Conservation (phyloP, 2,113 vertebrate species). For the Oryzias woworae region DNA sequence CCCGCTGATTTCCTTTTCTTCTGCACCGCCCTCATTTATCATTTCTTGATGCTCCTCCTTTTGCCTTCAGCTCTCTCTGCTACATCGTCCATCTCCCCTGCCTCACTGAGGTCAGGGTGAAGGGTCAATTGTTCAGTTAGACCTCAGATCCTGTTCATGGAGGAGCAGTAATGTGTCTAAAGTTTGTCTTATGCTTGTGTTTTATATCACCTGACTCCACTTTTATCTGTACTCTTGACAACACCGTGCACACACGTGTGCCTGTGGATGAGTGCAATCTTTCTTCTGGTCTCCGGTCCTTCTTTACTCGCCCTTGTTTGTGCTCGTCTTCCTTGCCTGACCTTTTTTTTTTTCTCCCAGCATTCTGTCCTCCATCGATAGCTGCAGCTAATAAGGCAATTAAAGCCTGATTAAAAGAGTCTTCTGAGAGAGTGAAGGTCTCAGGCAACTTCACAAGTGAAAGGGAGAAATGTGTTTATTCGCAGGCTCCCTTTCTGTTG, state of each 20-base stretch:
- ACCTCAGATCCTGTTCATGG: slow-evolving; percentile 36
- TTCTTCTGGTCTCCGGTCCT: slow-evolving; percentile 6
- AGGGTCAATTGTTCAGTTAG: slow-evolving; percentile 55
- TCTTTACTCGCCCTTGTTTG: slow-evolving; percentile 15
- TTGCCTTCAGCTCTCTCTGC: slow-evolving; percentile 31
- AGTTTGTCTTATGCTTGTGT: slow-evolving; percentile 35
- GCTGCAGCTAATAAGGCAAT: slow-evolving; percentile 74
- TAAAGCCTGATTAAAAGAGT: slow-evolving; percentile 74
- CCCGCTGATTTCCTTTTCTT: slow-evolving; percentile 19
- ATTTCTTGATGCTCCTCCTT: slow-evolving; percentile 33
- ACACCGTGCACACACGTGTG: neutral
- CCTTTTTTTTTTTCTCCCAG: slow-evolving; percentile 39
- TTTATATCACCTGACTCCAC: slow-evolving; percentile 47
- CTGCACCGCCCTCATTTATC: slow-evolving; percentile 38
- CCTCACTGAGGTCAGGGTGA: slow-evolving; percentile 44
- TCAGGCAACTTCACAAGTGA: slow-evolving; percentile 49
- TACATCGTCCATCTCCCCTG: slow-evolving; percentile 41
- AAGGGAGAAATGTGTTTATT: slow-evolving; percentile 47
- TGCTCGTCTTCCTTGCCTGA: slow-evolving; percentile 33
- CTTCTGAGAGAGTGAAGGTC: slow-evolving; percentile 59
- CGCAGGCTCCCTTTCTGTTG: slow-evolving; percentile 21
- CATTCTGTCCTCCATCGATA: slow-evolving; percentile 58
- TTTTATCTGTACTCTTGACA: neutral
- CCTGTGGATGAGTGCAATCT: slow-evolving; percentile 5
- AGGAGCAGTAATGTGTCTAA: slow-evolving; percentile 36